These are phyloP conservation scores for Leucopsar rothschildi DNA, from an alignment of 2,113 vertebrate genomes.

Conservation along the genomic window DNA sequence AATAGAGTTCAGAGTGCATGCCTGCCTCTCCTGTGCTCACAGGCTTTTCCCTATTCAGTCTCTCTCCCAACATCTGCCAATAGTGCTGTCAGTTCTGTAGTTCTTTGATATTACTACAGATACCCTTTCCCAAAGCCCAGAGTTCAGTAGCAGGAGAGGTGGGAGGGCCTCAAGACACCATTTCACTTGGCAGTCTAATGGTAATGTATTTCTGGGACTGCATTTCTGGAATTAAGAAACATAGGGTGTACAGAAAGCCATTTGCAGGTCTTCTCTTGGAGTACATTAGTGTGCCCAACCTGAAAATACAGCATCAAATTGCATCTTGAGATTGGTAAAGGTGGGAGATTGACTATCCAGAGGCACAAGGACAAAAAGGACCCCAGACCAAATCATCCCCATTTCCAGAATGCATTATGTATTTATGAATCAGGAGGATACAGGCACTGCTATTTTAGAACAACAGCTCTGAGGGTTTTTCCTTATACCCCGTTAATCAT, in stretches of 20 bases:
- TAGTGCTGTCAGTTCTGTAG: background rate
- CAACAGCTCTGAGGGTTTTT: background rate
- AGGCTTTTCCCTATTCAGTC: background rate
- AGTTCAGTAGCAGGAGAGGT: background rate
- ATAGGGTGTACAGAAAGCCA: accelerated
- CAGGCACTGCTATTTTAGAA: background rate
- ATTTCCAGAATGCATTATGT: background rate
- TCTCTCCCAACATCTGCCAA: background rate
- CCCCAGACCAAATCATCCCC: background rate
- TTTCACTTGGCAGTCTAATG: background rate
- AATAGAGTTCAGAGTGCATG: background rate
- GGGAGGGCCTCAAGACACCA: background rate
- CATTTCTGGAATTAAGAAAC: background rate
- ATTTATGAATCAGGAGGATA: background rate
- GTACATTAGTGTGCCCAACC: accelerated
- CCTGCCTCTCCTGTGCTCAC: background rate
- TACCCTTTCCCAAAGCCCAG: background rate
- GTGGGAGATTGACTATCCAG: background rate
- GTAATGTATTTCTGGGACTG: background rate
- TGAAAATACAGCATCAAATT: background rate
- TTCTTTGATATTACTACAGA: background rate
- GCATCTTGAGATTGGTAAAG: background rate
- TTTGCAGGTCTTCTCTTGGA: background rate
- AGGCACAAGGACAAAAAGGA: background rate
- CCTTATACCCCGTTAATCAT: background rate